phyloP scores from a whole-genome alignment of 2,888 invertebrate genomes.

The Pyrrhopygopsis socrates region DNA sequence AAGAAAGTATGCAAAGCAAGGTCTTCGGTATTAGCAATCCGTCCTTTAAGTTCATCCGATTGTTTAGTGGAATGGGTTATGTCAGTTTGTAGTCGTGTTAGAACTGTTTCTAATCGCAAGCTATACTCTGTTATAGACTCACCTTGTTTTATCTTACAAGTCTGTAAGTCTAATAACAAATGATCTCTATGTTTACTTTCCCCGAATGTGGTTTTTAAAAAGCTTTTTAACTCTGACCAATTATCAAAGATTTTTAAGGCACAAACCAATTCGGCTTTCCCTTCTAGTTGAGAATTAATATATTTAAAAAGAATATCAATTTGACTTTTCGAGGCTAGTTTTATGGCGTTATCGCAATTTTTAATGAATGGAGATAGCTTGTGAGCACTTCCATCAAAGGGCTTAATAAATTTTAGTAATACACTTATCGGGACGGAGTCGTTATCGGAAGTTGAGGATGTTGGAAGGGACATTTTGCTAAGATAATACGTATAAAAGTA shows the following conservation, averaged over 20 bases:
- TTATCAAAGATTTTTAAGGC: conserved; percentile 46
- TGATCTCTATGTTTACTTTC: conserved; percentile 55
- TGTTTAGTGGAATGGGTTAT: not conserved
- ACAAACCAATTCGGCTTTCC: conserved; percentile 61
- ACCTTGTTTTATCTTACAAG: conserved; percentile 13
- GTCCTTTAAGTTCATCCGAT: not conserved
- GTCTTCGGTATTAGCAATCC: conserved; percentile 49
- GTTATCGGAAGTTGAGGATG: too few relatives aligned
- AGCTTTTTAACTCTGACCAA: conserved; percentile 49
- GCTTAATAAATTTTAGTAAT: too few relatives aligned
- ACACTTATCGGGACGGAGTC: too few relatives aligned
- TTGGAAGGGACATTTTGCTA: too few relatives aligned
- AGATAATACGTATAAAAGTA: too few relatives aligned
- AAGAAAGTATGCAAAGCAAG: conserved; percentile 54
- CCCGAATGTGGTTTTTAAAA: conserved; percentile 56
- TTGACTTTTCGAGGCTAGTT: conserved; percentile 37
- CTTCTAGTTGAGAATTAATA: conserved; percentile 56
- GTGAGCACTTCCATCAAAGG: too few relatives aligned
- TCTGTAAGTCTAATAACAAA: conserved; percentile 44
- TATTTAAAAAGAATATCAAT: conserved; percentile 48
- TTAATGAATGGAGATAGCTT: too few relatives aligned
- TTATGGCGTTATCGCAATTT: too few relatives aligned
- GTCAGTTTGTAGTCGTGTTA: not conserved
- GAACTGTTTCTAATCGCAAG: conserved; percentile 23
- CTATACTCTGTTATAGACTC: conserved; percentile 43